phyloP scores from a whole-genome alignment of 2,888 invertebrate genomes.

The Branchinecta sandiegonensis region DNA sequence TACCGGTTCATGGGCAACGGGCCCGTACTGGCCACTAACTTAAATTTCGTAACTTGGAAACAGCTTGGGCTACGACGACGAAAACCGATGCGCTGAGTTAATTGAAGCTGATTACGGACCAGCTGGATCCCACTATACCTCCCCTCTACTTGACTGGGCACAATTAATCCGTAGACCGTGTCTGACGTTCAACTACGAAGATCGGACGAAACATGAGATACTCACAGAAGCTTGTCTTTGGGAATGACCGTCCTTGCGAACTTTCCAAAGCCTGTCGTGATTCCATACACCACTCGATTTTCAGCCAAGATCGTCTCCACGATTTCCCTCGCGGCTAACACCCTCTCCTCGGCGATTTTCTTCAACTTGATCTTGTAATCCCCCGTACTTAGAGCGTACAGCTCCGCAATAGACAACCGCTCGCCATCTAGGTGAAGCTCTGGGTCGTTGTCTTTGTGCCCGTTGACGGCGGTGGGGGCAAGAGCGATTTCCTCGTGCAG shows the following conservation, averaged over 20 bases:
- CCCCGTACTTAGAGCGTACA: conserved; percentile 43
- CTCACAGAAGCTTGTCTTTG: conserved; percentile 43
- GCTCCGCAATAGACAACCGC: conserved; percentile 42
- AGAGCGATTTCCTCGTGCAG: conserved; percentile 33
- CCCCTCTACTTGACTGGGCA: too few relatives aligned
- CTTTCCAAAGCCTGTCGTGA: conserved; percentile 52
- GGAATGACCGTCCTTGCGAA: conserved; percentile 44
- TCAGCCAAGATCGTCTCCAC: conserved; percentile 45
- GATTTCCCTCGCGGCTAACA: conserved; percentile 40
- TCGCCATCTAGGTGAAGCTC: conserved; percentile 42
- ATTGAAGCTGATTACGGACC: too few relatives aligned
- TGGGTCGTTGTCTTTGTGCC: conserved; percentile 31
- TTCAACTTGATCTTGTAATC: conserved; percentile 42
- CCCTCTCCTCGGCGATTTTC: conserved; percentile 40
- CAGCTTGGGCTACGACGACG: too few relatives aligned
- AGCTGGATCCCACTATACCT: too few relatives aligned
- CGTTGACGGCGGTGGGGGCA: not conserved
- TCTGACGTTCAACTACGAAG: not conserved
- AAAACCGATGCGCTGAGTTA: too few relatives aligned
- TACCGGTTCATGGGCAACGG: too few relatives aligned
- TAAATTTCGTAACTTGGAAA: too few relatives aligned
- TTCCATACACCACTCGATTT: conserved; percentile 41
- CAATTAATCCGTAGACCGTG: too few relatives aligned
- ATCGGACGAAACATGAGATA: conserved; percentile 6
- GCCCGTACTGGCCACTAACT: too few relatives aligned